phyloP scores from a whole-genome alignment of 2,888 invertebrate species.

The Apodemia duryi region DNA sequence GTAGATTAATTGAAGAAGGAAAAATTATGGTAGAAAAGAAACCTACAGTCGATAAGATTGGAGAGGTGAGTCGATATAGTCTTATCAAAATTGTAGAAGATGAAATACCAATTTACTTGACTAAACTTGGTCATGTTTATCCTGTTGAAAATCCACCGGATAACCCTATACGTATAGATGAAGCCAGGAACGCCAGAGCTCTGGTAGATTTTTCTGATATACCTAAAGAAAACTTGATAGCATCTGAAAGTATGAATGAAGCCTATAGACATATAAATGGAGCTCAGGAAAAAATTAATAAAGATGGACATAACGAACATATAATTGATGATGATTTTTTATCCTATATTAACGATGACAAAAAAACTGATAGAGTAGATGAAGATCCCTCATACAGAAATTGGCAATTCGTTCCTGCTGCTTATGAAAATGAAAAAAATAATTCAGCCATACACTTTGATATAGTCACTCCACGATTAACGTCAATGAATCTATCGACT shows the following conservation, averaged over 20 bases:
- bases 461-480: conserved; percentile 57
- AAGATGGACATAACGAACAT: conserved; percentile 47
- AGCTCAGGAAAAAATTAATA: conserved; percentile 35
- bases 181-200: conserved; percentile 71
- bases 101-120: conserved; percentile 73
- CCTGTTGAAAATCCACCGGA: conserved; percentile 72
- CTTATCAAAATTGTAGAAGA: conserved; percentile 84
- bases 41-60: conserved; percentile 82
- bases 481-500: conserved; percentile 80
- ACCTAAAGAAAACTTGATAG: conserved; percentile 66
- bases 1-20: conserved; percentile 73
- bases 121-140: conserved; percentile 67
- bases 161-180: conserved; percentile 70
- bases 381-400: conserved; percentile 41
- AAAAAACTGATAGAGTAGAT: conserved; percentile 46
- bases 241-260: conserved; percentile 74
- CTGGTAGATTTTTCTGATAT: conserved; percentile 56
- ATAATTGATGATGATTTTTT: conserved; percentile 55
- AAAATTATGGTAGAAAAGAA: conserved; percentile 78
- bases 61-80: conserved; percentile 84
- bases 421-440: conserved; percentile 64
- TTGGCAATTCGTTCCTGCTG: conserved; percentile 73
- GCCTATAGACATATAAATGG: conserved; percentile 63
- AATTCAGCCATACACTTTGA: conserved; percentile 55
- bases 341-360: conserved; percentile 61